phyloP scores from a whole-genome alignment of 2,888 invertebrate genomes.

The Nomada flava region DNA sequence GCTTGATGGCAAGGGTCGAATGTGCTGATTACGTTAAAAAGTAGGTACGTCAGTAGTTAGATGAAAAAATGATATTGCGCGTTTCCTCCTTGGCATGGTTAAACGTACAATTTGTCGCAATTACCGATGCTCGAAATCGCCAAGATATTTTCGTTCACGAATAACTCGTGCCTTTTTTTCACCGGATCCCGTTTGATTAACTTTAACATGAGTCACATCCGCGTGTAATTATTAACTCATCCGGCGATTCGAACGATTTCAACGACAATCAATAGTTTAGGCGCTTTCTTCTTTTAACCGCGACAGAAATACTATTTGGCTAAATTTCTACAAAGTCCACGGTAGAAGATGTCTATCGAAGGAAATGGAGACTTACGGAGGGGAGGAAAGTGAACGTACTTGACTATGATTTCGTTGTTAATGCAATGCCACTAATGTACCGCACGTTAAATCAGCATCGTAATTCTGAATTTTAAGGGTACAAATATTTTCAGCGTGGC shows the following conservation, averaged over 20 bases:
- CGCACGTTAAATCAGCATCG: no score
- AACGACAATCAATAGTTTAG: constrained; percentile 1
- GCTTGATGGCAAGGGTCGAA: constrained; percentile 35
- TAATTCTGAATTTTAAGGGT: neutral
- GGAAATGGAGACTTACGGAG: no score
- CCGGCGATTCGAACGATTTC: constrained; percentile 18
- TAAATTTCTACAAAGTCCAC: no score
- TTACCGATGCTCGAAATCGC: neutral
- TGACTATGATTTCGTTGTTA: no score
- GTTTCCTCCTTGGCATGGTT: constrained; percentile 8
- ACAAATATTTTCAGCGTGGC: no score
- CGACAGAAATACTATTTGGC: neutral
- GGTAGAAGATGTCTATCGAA: no score
- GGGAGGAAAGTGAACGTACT: no score
- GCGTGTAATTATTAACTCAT: constrained; percentile 28
- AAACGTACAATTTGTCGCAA: neutral
- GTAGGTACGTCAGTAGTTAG: constrained; percentile 20
- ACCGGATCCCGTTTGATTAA: constrained; percentile 31
- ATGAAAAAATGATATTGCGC: constrained; percentile 19
- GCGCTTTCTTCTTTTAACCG: neutral
- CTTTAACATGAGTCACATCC: constrained; percentile 43
- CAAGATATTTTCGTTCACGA: neutral
- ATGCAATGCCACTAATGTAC: no score
- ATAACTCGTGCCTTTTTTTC: constrained; percentile 15
- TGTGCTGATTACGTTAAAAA: constrained; percentile 42